Evolutionary conservation across 2,888 invertebrate genomes (phyloP).

Genomic region (Phymatocera aterrima): DNA sequence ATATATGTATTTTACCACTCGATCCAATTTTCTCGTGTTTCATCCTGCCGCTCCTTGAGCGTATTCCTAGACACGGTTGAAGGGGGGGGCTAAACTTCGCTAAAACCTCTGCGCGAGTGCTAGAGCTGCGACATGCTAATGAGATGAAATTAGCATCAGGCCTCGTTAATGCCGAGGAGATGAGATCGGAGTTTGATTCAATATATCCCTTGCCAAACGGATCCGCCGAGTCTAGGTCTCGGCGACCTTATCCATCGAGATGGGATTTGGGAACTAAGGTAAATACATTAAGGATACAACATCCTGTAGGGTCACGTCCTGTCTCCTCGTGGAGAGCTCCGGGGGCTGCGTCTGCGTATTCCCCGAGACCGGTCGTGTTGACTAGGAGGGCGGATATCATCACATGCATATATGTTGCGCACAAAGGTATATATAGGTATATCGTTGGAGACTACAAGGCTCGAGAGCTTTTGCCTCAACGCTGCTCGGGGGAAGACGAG

Average conservation of each 20-base stretch:
- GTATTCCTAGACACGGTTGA: constrained; percentile 43
- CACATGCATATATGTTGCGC: constrained; percentile 1
- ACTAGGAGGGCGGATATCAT: constrained; percentile 32
- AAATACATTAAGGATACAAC: constrained; percentile 72
- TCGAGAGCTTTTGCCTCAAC: not conserved
- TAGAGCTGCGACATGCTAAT: constrained; percentile 56
- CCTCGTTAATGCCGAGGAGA: constrained; percentile 45
- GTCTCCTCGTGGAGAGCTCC: constrained; percentile 51
- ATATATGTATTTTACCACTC: constrained; percentile 6
- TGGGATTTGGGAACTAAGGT: constrained; percentile 66
- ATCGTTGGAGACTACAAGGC: not conserved
- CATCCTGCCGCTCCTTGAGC: constrained; percentile 29
- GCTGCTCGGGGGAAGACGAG: not conserved
- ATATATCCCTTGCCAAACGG: constrained; percentile 42
- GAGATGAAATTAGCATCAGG: constrained; percentile 57
- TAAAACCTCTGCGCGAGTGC: constrained; percentile 53
- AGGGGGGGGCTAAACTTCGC: constrained; percentile 48
- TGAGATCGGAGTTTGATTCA: constrained; percentile 46
- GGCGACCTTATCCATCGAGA: constrained; percentile 32
- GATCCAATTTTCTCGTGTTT: constrained; percentile 33
- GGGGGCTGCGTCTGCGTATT: constrained; percentile 20
- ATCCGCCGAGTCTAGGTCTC: constrained; percentile 38
- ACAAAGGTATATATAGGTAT: not conserved
- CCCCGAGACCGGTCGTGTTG: constrained; percentile 22
- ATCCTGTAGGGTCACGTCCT: constrained; percentile 68